Evolutionary conservation across 2,888 invertebrate species (phyloP).

Genomic region (Orchesella flavescens): DNA sequence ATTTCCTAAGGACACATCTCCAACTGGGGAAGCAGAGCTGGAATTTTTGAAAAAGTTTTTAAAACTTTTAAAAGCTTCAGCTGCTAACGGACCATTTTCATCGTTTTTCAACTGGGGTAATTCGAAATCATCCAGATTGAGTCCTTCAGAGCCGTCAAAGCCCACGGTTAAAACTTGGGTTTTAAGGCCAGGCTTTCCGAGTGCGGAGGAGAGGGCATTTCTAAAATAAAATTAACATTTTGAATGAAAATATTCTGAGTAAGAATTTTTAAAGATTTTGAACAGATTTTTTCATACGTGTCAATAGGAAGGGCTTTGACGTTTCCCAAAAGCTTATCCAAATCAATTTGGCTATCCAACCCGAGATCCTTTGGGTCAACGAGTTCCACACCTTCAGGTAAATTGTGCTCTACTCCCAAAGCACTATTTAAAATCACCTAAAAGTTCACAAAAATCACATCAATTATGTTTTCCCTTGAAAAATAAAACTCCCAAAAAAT

Average conservation of each 20-base stretch:
- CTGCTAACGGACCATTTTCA: conserved; percentile 37
- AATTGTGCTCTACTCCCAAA: conserved; percentile 39
- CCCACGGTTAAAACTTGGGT: conserved; percentile 62
- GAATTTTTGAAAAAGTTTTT: conserved; percentile 57
- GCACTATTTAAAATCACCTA: background rate
- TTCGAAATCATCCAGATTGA: conserved; percentile 64
- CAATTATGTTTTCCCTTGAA: background rate
- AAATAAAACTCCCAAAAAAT: background rate
- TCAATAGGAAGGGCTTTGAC: conserved; percentile 55
- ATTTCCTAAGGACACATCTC: too few species aligned
- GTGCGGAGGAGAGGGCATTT: conserved; percentile 26
- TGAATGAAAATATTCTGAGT: background rate
- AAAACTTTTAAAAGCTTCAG: conserved; percentile 44
- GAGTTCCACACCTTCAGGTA: conserved; percentile 54
- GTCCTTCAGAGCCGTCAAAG: conserved; percentile 59
- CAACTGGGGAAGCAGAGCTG: background rate
- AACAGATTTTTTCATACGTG: conserved; percentile 28
- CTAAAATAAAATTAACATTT: conserved; percentile 5
- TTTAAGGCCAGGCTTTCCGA: conserved; percentile 51
- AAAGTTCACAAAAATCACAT: background rate
- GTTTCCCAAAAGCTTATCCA: conserved; percentile 60
- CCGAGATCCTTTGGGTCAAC: conserved; percentile 61
- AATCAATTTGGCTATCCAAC: conserved; percentile 49
- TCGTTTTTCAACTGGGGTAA: conserved; percentile 45
- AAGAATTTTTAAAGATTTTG: too few species aligned